A percentile compares a stretch with the other conserved stretches of the same genome.
Conservation (phyloP, 1,140 invertebrate species). For the Aphelenchoides fujianensis region DNA sequence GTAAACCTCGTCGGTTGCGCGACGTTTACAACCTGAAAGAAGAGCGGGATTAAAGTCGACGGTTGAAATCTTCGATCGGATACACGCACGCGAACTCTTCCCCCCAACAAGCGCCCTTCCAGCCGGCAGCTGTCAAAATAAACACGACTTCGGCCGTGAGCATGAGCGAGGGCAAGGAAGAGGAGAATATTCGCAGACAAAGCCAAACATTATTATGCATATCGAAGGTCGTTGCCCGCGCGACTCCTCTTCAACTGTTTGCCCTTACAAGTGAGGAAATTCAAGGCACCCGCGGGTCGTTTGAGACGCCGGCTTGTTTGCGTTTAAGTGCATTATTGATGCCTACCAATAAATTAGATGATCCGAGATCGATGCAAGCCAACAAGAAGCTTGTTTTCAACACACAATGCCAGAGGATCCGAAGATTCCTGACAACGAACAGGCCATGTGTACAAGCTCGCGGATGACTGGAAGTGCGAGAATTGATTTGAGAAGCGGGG, state of each 20-base stretch:
- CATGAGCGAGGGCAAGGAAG: not conserved
- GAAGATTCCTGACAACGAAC: too few relatives aligned
- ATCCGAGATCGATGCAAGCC: too few relatives aligned
- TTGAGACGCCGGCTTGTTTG: too few relatives aligned
- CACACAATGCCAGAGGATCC: too few relatives aligned
- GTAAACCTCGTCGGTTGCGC: slow-evolving; percentile 9
- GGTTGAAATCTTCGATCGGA: not conserved
- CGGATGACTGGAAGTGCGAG: too few relatives aligned
- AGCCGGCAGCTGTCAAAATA: not conserved
- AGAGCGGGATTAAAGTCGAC: not conserved
- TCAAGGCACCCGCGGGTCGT: too few relatives aligned
- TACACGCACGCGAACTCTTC: not conserved
- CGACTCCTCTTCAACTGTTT: not conserved
- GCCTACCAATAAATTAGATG: too few relatives aligned
- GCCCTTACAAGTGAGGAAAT: not conserved
- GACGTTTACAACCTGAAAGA: slow-evolving; percentile 15
- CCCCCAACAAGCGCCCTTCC: not conserved
- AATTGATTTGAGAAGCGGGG: too few relatives aligned
- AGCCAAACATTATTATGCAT: slow-evolving; percentile 3
- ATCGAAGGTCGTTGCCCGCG: not conserved
- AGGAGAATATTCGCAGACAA: not conserved
- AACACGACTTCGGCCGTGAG: not conserved
- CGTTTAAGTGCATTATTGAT: too few relatives aligned
- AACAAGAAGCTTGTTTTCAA: too few relatives aligned
- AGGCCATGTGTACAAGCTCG: too few relatives aligned